Base-by-base conservation (phyloP, 2,888 invertebrate species). In the Ophion obscuratus region DNA sequence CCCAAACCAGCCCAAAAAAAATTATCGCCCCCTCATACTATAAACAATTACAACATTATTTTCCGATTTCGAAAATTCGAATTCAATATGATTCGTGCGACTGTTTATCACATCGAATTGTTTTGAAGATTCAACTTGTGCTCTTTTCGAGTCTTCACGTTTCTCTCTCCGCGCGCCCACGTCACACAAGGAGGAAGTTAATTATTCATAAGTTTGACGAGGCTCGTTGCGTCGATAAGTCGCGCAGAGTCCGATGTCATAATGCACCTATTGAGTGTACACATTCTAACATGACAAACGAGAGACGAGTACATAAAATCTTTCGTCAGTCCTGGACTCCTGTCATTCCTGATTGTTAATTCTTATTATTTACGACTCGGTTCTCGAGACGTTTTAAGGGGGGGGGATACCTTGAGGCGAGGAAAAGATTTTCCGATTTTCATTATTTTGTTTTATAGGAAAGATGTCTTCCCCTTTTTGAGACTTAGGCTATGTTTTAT, bases 181-280 rank as follows among this genome's bases (percentile, higher is more conserved):
- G 59, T 66, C 74, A 76, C n/a, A 57, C 75, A n/a, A 83, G 76
- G 57, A 67, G 61, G 40, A 73, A 79, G 62, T 68, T 77, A 80
- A 83, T 80, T 81, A 83, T 86, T 86, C 80, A 83, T 74, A 68
- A 80, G 85, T 86, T 83, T 74, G 76, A 81, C 68, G 80, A 86
- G 66, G 53, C 76, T 81, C 73, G 77, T 80, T 59, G 75, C 76
- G 57, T 73, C 80, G 68, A 83, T 61, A 83, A 80, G 44, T 67
- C 67, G 71, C 14, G 47, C 66, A 62, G 68, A 53, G 44, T 27
- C 27, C 71, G 31, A 68, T 61, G 82, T 31, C 44, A 81, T 67
- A 70, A 67, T 66, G 59, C 57, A 36, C 44, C 9, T 70, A 81
- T 62, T 75, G 44, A 75, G 53, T 75, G 47, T 64, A 24, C 44